phyloP scores from a whole-genome alignment of 2,797 vertebrate genomes.

The Pipistrellus pygmaeus region DNA sequence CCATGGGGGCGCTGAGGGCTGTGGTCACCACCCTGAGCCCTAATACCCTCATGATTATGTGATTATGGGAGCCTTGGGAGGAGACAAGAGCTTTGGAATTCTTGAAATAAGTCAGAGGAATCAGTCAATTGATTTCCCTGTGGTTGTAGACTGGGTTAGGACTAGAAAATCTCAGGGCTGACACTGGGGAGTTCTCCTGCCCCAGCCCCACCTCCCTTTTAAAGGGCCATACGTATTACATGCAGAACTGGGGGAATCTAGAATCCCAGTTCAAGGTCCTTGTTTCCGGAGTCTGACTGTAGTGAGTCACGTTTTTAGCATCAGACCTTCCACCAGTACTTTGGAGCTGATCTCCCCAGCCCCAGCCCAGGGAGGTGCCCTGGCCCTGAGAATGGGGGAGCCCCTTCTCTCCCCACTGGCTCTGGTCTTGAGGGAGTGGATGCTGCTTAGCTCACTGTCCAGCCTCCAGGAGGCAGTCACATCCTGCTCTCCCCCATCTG shows the following conservation, averaged over 20 bases:
- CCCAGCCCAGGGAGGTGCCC: not conserved
- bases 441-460: not conserved
- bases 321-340: not conserved
- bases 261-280: conserved; percentile 10
- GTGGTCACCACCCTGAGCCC: not conserved
- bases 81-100: conserved; percentile 52
- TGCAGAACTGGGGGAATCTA: not conserved
- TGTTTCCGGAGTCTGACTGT: conserved; percentile 17
- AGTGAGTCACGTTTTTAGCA: not conserved
- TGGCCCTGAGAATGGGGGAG: not conserved
- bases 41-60: not conserved
- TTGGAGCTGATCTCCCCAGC: not conserved
- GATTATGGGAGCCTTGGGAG: not conserved
- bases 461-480: not conserved
- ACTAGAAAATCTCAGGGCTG: conserved; percentile 46
- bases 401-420: not conserved
- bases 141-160: conserved; percentile 6
- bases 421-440: not conserved
- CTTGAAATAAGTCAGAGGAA: conserved; percentile 48
- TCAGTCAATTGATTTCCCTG: conserved; percentile 22
- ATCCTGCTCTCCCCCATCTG: not conserved
- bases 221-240: not conserved
- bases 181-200: not conserved
- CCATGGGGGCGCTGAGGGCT: not conserved
- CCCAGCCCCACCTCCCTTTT: not conserved